Conservation (phyloP, 2,797 vertebrate genomes). For the Xerus rutilus region DNA sequence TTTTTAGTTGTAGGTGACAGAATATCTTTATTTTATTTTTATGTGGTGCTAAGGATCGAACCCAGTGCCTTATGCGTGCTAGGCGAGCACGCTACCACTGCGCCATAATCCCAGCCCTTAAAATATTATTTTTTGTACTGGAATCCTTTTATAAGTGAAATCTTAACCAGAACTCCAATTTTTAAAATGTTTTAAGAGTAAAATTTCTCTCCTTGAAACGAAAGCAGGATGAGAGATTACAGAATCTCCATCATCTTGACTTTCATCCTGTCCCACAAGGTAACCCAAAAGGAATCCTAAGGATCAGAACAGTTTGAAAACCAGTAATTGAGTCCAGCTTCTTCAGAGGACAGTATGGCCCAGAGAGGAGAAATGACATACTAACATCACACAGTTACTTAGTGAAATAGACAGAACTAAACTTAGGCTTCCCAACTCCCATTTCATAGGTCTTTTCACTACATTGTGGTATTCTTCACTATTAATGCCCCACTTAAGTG, state of each 20-base stretch:
- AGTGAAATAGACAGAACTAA: not conserved
- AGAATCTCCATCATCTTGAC: constrained; percentile 36
- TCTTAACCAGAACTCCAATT: constrained; percentile 40
- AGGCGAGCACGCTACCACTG: too few relatives aligned
- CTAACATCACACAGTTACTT: not conserved
- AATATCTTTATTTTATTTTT: too few relatives aligned
- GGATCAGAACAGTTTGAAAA: constrained; percentile 40
- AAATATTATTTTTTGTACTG: constrained; percentile 7
- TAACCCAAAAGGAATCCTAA: constrained; percentile 43
- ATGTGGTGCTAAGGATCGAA: too few relatives aligned
- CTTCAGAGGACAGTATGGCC: not conserved
- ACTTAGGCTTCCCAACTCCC: not conserved
- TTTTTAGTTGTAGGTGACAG: too few relatives aligned
- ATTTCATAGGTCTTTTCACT: constrained; percentile 48
- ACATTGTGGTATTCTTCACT: not conserved
- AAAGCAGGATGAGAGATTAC: not conserved
- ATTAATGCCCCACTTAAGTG: not conserved
- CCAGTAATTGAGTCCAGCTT: not conserved
- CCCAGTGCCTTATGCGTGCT: too few relatives aligned
- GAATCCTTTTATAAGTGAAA: constrained; percentile 54
- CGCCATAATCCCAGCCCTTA: too few relatives aligned
- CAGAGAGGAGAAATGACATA: constrained; percentile 27
- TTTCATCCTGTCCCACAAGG: not conserved
- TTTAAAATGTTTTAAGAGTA: constrained; percentile 17
- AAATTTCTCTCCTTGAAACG: constrained; percentile 18